A percentile compares a stretch with the other conserved stretches of the same genome.
Evolutionary conservation across 2,797 vertebrate species (phyloP).

Genomic region (Sylvilagus floridanus): DNA sequence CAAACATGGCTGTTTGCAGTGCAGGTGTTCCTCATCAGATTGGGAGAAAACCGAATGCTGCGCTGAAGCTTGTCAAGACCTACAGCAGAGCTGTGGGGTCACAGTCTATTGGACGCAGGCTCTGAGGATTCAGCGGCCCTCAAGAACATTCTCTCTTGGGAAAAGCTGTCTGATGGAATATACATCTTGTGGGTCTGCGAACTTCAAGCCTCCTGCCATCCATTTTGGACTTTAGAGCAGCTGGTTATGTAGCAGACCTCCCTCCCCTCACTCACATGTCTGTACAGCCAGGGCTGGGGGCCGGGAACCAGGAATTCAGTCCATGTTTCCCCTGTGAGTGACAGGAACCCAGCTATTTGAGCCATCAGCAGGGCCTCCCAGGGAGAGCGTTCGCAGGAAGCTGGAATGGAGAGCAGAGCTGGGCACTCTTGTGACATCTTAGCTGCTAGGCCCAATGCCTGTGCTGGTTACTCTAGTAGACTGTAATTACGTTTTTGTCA

Average conservation of each 20-base stretch:
- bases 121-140: neutral
- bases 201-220: neutral
- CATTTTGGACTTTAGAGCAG: constrained; percentile 31
- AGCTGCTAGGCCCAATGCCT: too few species aligned
- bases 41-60: neutral
- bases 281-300: too few species aligned
- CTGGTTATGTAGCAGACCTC: neutral
- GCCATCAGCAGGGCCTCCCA: too few species aligned
- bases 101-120: neutral
- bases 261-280: too few species aligned
- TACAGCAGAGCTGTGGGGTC: neutral
- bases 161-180: neutral
- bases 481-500: too few species aligned
- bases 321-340: too few species aligned
- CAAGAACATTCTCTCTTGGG: neutral
- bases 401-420: neutral
- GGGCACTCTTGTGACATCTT: neutral
- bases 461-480: too few species aligned
- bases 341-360: too few species aligned
- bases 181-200: neutral
- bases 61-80: neutral
- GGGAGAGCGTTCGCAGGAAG: too few species aligned
- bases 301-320: too few species aligned
- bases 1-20: neutral
- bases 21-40: neutral